Base-by-base conservation (phyloP, 1,140 invertebrate species). In the Rhopalosiphum maidis region DNA sequence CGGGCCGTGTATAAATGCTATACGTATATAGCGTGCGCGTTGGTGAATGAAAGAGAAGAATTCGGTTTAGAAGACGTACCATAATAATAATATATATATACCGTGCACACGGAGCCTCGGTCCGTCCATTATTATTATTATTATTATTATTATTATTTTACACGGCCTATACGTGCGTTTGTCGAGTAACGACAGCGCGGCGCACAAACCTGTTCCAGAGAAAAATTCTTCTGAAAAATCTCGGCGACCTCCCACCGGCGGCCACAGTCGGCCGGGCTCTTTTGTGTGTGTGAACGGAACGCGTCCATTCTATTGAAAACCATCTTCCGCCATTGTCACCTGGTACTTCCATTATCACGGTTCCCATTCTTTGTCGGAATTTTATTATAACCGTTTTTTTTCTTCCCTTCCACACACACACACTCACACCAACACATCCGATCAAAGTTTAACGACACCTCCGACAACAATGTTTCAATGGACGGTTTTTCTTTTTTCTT, bases 381-480 rank as follows among this genome's bases (percentile, higher is more conserved):
- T 93, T 93, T 93, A 93, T 93, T 93, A 93, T 93, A 93, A 93
- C 91, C 91, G 91, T 93, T 93, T 93, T 91, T 91, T 91, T 55
- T 68, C 37, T 68, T 68, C 37, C 55, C 89, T 68, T 90, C 54
- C 54, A 90, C 22, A n/a, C 85, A n/a, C 85, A n/a, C 86, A 35
- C 86, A 22, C 46, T 35, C 43, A 54, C 15, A 43, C 86, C 6
- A 41, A 43, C 82, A 86, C 91, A 86, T 54, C 91, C 91, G 91
- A 85, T 85, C 82, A 93, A 93, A 93, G 91, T 93, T 93, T 93
- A 93, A 93, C 91, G 91, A 93, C 91, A 93, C 91, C 91, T 93
- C 91, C 91, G 48, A 85, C 82, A 86, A 93, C 91, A 93, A 93
- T 93, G 82, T 93, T 35, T 93, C 82, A 93, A 93, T 93, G 91